Evolutionary conservation across 1,140 invertebrate genomes (phyloP).

Genomic region (Caenorhabditis inopinata): DNA sequence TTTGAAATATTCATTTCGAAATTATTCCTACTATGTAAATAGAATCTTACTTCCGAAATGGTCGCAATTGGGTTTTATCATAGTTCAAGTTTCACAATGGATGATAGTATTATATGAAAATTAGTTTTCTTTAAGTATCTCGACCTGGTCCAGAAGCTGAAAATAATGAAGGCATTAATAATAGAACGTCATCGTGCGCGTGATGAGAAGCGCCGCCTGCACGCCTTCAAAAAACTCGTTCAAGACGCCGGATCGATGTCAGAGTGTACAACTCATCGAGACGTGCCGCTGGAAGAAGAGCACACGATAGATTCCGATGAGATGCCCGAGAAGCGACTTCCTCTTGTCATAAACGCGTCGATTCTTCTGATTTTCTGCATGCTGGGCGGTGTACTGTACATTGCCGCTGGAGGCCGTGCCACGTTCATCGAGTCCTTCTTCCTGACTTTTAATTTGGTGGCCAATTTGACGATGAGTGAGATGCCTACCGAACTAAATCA

Average conservation of each 20-base stretch:
- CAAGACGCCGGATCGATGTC: background rate
- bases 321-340: conserved; percentile 50
- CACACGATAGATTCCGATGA: conserved; percentile 6
- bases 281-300: conserved; percentile 18
- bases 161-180: conserved; percentile 13
- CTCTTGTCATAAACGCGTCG: conserved; percentile 63
- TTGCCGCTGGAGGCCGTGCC: conserved; percentile 55
- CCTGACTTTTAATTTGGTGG: conserved; percentile 64
- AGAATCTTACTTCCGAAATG: too few species aligned
- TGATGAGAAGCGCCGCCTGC: background rate
- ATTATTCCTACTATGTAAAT: too few species aligned
- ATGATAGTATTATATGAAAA: too few species aligned
- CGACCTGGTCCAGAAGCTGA: background rate
- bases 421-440: conserved; percentile 64
- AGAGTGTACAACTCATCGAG: conserved; percentile 4
- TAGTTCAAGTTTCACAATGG: too few species aligned
- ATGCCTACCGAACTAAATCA: conserved; percentile 64
- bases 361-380: conserved; percentile 65
- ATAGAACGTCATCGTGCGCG: conserved; percentile 11
- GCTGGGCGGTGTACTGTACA: conserved; percentile 64
- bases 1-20: too few species aligned
- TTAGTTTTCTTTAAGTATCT: background rate
- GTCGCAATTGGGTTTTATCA: too few species aligned
- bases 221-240: conserved; percentile 1
- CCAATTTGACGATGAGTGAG: conserved; percentile 65